Base-by-base conservation (phyloP, 2,888 invertebrate genomes). In the Cryptophagus acutangulus region DNA sequence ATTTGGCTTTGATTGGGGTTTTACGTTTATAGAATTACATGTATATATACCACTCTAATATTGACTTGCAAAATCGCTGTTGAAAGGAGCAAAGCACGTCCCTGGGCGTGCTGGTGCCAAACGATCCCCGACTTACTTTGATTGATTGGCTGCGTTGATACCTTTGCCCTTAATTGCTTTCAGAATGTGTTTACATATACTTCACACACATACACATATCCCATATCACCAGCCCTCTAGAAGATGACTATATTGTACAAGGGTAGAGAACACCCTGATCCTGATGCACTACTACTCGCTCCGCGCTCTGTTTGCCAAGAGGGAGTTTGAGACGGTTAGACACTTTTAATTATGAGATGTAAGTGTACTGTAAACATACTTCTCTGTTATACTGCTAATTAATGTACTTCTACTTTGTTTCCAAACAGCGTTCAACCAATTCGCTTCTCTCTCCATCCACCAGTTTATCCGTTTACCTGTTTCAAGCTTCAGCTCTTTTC, bases 91-190 rank as follows among this genome's bases (percentile, higher is more conserved):
- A 57, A 55, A 61, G 61, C 67, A 67, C 67, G 67, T 65, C 59
- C 63, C 55, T 52, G 61, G 60, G 58, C 67, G 67, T 68, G 67
- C 67, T 62, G 54, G 57, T 56, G 59, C 60, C 63, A 58, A 56
- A 59, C 63, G 58, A 65, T 63, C 61, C 62, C 57, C 55, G 67
- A 68, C 67, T 68, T 68, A 68, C 62, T 51, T 59, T 58, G 59
- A 69, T 69, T 69, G 69, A 69, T 68, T 67, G 67, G 65, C 56
- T 49, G 43, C 56, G 60, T 61, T 62, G 65, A 66, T 67, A 67
- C 66, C 65, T 65, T 57, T 58, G 56, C 59, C 61, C 65, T 63
- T 67, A 67, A 67, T 67, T 66, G 66, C 66, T 57, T 61, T 59
- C 64, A 62, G 61, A 66, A 65, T 66, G 62, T 68, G 68, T 67